phyloP scores from a whole-genome alignment of 2,113 vertebrate species.

The Melanostigma gelatinosum region DNA sequence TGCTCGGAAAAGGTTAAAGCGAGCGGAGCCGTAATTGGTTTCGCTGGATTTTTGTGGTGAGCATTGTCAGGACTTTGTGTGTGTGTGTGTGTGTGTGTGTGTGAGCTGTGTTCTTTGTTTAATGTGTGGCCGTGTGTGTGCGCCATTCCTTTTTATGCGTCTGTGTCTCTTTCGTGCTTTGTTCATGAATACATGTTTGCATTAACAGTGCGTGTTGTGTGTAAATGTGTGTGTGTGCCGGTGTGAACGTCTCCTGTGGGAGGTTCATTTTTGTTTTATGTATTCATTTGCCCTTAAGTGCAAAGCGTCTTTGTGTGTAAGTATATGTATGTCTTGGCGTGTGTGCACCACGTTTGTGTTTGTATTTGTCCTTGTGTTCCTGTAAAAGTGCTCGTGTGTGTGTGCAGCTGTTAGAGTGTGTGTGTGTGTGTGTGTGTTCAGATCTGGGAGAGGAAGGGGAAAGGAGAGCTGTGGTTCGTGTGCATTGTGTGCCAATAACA shows the following conservation, averaged over 20 bases:
- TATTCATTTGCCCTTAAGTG: constrained; percentile 6
- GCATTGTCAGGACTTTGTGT: constrained; percentile 55
- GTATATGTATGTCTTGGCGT: constrained; percentile 3
- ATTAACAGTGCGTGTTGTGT: constrained; percentile 11
- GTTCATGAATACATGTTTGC: constrained; percentile 19
- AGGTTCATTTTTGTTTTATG: constrained; percentile 17
- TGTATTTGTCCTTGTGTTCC: constrained; percentile 37
- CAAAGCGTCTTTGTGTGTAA: constrained; percentile 2
- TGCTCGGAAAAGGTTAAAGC: constrained; percentile 59
- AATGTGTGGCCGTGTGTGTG: not conserved
- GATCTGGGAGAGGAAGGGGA: constrained; percentile 13
- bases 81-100: constrained; percentile 14
- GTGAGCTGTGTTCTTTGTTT: constrained; percentile 18
- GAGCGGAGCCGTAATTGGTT: constrained; percentile 67
- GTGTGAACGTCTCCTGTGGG: constrained; percentile 4
- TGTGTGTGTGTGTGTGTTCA: constrained; percentile 10
- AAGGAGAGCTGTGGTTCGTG: constrained; percentile 20
- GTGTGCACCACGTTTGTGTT: not conserved
- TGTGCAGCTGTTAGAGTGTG: constrained; percentile 3
- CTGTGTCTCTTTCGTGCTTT: constrained; percentile 12
- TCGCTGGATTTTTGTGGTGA: constrained; percentile 62
- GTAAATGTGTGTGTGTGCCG: not conserved
- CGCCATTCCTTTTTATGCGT: constrained; percentile 13
- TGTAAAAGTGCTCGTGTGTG: constrained; percentile 17
- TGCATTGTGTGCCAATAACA: constrained; percentile 49